phyloP scores from a whole-genome alignment of 2,797 vertebrate genomes.

The Manis javanica region DNA sequence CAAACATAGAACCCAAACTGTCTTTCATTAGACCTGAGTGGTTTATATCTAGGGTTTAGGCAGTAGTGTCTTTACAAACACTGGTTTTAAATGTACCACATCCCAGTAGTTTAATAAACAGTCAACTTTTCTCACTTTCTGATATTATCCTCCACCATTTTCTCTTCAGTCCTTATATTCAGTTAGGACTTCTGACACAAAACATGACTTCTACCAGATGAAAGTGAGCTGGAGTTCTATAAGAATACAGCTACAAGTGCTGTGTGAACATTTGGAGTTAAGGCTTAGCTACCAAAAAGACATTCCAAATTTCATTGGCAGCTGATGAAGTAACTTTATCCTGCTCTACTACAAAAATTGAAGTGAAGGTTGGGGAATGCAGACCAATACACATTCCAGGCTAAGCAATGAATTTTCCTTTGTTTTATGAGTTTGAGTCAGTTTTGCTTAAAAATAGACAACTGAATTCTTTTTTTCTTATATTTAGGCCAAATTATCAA shows the following conservation, averaged over 20 bases:
- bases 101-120: neutral
- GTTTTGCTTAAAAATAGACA: constrained; percentile 75
- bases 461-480: constrained; percentile 41
- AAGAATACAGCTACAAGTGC: neutral
- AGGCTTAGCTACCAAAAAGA: neutral
- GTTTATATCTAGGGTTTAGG: neutral
- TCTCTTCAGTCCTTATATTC: neutral
- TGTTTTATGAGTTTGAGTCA: constrained; percentile 64
- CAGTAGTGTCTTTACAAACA: neutral
- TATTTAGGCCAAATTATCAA: constrained; percentile 52
- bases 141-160: neutral
- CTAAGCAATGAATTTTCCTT: constrained; percentile 55
- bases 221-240: neutral
- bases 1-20: neutral
- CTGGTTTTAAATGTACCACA: neutral
- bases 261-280: neutral
- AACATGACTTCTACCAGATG: neutral
- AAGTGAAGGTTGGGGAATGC: constrained; percentile 9
- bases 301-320: constrained; percentile 28
- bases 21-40: neutral
- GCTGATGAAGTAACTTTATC: constrained; percentile 27
- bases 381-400: constrained; percentile 61
- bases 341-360: neutral
- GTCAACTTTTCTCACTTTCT: neutral
- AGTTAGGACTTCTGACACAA: neutral